Evolutionary conservation across 2,888 invertebrate species (phyloP), one percentile per base, ranked within the genome.

Genomic region (Lycocerus yunnanus): DNA sequence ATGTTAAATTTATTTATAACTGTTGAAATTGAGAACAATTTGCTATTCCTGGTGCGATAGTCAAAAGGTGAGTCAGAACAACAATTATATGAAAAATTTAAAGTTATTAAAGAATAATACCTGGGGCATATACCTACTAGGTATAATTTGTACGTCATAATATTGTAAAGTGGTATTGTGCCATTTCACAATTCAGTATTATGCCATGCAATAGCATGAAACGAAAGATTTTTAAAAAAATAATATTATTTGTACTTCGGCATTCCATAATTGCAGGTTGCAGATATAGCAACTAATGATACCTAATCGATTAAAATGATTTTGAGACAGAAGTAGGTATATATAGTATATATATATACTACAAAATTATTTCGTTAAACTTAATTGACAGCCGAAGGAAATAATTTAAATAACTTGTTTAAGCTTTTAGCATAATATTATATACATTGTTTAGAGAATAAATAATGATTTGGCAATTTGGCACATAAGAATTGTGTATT

Each of bases 11-110:
- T 73, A 73, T 73, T 67, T 73, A 69, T 73, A 73, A 68, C 16
- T 13, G 14, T 14, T 70, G 71, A 74, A 74, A 71, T 74, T 20
- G 71, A 74, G 79, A 76, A 72, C 76, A 76, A 69, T 69, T 74
- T 71, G 63, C 78, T 80, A 80, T 78, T 78, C 73, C 73, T 77
- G 77, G 77, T 15, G 58, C 69, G 67, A 67, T 72, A 78, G 77
- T 80, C 80, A 77, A 77, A 72, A 76, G 76, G 75, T 80, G 78
- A 78, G 77, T 80, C 78, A 79, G 68, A 16, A 67, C 15, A 43
- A 67, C 67, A 67, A 58, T 67, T 24, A 21, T 43, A 61, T 61
- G 58, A 43, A 43, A 43, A 43, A n/a, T 8, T n/a, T 43, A 43
- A 43, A 27, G n/a, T 6, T 43, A 43, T n/a, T 43, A 43, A 43